Percentiles rank a stretch among this genome's conserved stretches.
Conservation (phyloP, 2,113 vertebrate genomes). For the Telmatochromis sp. region DNA sequence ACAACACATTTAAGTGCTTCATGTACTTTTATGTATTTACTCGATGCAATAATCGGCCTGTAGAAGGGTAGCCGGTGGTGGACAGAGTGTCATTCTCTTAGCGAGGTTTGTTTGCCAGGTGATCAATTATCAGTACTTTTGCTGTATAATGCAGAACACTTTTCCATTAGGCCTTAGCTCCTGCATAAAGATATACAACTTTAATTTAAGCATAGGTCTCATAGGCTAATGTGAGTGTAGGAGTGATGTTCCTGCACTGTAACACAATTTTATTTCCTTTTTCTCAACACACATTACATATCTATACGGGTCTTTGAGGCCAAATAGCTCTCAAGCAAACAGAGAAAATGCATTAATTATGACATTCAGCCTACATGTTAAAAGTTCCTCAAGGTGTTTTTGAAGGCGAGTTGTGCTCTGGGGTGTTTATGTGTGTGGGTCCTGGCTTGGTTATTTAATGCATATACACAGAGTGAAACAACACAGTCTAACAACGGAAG, state of each 20-base stretch:
- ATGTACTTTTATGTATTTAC: not conserved
- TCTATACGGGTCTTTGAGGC: not conserved
- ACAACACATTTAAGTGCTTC: not conserved
- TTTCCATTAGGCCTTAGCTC: not conserved
- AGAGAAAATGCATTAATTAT: not conserved
- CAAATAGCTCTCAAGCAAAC: not conserved
- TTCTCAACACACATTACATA: not conserved
- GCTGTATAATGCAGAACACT: not conserved
- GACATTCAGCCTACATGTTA: not conserved
- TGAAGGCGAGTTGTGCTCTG: not conserved
- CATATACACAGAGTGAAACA: not conserved
- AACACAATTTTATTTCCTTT: not conserved
- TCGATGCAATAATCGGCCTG: not conserved
- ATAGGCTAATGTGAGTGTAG: not conserved
- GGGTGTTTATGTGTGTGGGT: not conserved
- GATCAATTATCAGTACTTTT: not conserved
- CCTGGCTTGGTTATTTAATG: not conserved
- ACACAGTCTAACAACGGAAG: not conserved
- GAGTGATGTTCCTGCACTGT: not conserved
- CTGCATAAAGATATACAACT: not conserved
- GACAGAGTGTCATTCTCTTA: not conserved
- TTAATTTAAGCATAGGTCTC: conserved; percentile 9
- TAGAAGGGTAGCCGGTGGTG: not conserved
- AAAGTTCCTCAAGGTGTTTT: not conserved
- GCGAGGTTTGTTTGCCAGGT: not conserved